Percentiles rank a stretch among this genome's conserved stretches.
These are phyloP conservation scores for Tholera decimalis DNA, from an alignment of 2,888 invertebrate species.

Conservation along the genomic window DNA sequence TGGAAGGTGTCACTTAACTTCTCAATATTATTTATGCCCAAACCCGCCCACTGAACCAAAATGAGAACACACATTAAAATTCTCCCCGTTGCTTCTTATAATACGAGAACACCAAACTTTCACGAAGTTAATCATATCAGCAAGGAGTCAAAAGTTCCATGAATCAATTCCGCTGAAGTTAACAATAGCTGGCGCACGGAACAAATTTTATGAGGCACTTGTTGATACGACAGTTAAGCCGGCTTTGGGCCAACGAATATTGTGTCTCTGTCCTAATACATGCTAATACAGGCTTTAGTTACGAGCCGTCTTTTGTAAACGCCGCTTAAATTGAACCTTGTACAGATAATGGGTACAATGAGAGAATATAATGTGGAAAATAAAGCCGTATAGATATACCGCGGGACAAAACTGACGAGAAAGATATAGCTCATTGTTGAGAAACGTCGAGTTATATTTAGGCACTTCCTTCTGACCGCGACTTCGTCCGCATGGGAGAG, in stretches of 20 bases:
- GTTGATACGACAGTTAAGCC: conserved; percentile 70
- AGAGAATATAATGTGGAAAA: conserved; percentile 45
- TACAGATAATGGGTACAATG: conserved; percentile 52
- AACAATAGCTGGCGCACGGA: conserved; percentile 66
- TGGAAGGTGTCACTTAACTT: conserved; percentile 10
- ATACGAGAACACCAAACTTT: conserved; percentile 39
- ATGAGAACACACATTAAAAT: conserved; percentile 26
- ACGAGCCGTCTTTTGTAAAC: conserved; percentile 60
- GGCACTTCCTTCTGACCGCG: background rate
- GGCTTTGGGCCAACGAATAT: conserved; percentile 63
- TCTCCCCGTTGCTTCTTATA: conserved; percentile 23
- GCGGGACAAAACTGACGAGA: background rate
- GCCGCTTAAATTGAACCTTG: conserved; percentile 53
- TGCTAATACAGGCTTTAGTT: conserved; percentile 62
- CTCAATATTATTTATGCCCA: conserved; percentile 24
- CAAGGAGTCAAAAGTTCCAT: conserved; percentile 52
- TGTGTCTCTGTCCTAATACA: conserved; percentile 63
- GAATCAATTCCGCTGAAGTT: conserved; percentile 65
- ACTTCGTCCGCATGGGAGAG: background rate
- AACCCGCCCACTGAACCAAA: conserved; percentile 24
- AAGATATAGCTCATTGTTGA: conserved; percentile 17
- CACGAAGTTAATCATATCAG: conserved; percentile 51
- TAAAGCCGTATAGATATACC: conserved; percentile 23
- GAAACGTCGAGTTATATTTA: conserved; percentile 3
- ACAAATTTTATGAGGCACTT: conserved; percentile 75